Conservation (phyloP, 2,888 invertebrate species). For the Baronia brevicornis region DNA sequence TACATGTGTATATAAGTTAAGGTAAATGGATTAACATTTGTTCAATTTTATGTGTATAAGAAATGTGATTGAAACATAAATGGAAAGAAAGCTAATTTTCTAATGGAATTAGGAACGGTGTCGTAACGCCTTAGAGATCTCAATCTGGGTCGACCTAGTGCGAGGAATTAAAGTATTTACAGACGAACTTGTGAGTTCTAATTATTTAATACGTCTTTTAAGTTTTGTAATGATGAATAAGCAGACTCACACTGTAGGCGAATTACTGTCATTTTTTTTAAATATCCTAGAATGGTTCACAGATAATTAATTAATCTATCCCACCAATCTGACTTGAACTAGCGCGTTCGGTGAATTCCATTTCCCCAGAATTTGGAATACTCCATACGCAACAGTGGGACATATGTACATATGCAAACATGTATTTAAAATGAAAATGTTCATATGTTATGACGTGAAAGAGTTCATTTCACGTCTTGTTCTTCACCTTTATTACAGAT, state of each 20-base stretch:
- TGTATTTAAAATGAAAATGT: too few species aligned
- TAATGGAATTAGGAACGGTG: constrained; percentile 50
- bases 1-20: constrained; percentile 4
- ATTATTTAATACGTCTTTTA: constrained; percentile 15
- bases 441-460: too few species aligned
- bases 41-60: constrained; percentile 28
- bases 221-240: constrained; percentile 1
- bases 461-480: too few species aligned
- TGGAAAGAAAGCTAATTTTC: constrained; percentile 49
- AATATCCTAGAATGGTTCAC: too few species aligned
- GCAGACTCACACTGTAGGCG: background rate
- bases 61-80: constrained; percentile 31
- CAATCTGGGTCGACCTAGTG: constrained; percentile 34
- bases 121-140: constrained; percentile 39
- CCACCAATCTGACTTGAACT: too few species aligned
- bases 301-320: too few species aligned
- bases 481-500: too few species aligned
- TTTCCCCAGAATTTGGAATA: too few species aligned
- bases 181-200: constrained; percentile 13
- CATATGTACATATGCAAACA: too few species aligned
- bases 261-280: too few species aligned
- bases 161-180: constrained; percentile 18
- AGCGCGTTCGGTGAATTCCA: too few species aligned
- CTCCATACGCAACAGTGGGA: too few species aligned
- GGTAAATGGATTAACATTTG: constrained; percentile 19